Base-by-base conservation (phyloP, 2,888 invertebrate species). In the Eilema griseolum region DNA sequence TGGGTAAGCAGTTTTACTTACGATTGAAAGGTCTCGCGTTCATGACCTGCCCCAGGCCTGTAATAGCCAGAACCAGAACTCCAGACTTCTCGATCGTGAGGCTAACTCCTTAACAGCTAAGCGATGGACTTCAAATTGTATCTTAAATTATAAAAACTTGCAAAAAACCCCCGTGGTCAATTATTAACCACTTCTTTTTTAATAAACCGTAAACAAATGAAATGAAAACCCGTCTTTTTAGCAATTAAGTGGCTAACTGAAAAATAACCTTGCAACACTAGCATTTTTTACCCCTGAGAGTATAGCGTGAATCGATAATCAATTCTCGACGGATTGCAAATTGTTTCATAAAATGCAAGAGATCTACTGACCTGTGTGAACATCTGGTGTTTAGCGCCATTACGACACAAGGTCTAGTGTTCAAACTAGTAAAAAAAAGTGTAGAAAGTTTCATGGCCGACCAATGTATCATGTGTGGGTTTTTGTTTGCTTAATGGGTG, bases 391-490 rank as follows among this genome's bases (percentile, higher is more conserved):
- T 66, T 67, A 62, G 59, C 66, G 20, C 67, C 62, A 71, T 82
- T 76, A 74, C 76, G 37, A 71, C 72, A 77, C 57, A 72, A 72
- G 73, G 70, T 76, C 77, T 63, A 62, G 64, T 76, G 61, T 73
- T 80, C 74, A 65, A 73, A 71, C 72, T 70, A 69, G 59, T 70
- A 82, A 73, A 81, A 72, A 73, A 81, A 73, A 73, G 67, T 73
- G 60, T 64, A 59, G 41, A 61, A 59, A 52, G 68, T 72, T 72
- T 77, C 84, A 78, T 61, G 83, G 81, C 28, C 83, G 23, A 52
- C 77, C 80, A 72, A 75, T 80, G 76, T 65, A 74, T 78, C 78
- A 80, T 77, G 80, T 80, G 65, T 68, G 60, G 67, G 67, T 69
- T 66, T 70, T 65, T 71, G n/a, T 33, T 24, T 56, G 20, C n/a